Percentiles rank a stretch among this genome's conserved stretches.
Evolutionary conservation across 1,140 invertebrate genomes (phyloP).

Genomic region (Drosophila parvula): DNA sequence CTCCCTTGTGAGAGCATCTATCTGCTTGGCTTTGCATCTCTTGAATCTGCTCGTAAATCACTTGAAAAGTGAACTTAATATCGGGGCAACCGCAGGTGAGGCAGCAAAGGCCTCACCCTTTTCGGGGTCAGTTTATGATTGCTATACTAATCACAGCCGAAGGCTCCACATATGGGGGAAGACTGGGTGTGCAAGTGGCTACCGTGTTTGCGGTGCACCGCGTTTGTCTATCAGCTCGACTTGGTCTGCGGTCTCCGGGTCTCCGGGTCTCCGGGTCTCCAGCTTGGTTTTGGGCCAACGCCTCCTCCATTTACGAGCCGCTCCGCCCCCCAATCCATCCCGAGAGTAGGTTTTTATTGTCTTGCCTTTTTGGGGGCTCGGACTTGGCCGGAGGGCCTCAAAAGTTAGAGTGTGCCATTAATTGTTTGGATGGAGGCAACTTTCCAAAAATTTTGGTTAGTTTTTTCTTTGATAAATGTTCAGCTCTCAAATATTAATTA

Average conservation of each 20-base stretch:
- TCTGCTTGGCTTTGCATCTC: conserved; percentile 7
- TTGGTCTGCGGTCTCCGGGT: conserved; percentile 1
- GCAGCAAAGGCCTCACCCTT: conserved; percentile 45
- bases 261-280: not conserved
- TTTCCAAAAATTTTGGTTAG: conserved; percentile 66
- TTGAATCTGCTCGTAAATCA: conserved; percentile 52
- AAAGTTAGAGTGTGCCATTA: conserved; percentile 73
- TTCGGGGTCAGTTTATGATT: conserved; percentile 71
- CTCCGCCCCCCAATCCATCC: not conserved
- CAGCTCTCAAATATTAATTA: conserved; percentile 78
- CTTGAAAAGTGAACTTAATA: conserved; percentile 57
- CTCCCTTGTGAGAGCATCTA: not conserved
- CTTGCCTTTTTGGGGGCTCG: conserved; percentile 31
- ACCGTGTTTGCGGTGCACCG: conserved; percentile 46
- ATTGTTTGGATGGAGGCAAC: conserved; percentile 66
- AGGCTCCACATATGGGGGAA: conserved; percentile 20
- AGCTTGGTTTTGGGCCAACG: conserved; percentile 31
- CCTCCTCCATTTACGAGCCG: conserved; percentile 19
- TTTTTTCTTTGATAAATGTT: conserved; percentile 74
- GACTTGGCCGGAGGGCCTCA: conserved; percentile 3
- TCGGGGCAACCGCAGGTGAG: conserved; percentile 45
- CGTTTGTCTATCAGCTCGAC: conserved; percentile 50
- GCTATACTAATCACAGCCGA: conserved; percentile 68
- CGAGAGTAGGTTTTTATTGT: conserved; percentile 54
- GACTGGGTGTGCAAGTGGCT: conserved; percentile 32